Conservation (phyloP, 2,797 vertebrate species). For the Coluber constrictor region DNA sequence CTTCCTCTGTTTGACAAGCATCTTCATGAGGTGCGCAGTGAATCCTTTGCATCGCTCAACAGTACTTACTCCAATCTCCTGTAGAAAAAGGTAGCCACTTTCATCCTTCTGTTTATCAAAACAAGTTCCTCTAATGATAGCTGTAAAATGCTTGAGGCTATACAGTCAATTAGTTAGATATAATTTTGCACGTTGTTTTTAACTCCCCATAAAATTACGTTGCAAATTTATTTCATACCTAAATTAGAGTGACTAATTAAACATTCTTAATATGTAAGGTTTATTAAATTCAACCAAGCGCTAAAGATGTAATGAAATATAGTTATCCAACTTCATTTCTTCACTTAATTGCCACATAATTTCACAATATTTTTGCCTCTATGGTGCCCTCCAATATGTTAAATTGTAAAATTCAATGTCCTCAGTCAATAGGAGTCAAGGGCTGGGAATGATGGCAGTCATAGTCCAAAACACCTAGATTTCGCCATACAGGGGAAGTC, state of each 20-base stretch:
- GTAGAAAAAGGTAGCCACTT: background rate
- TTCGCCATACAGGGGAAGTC: background rate
- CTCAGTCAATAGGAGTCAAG: background rate
- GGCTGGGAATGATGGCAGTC: background rate
- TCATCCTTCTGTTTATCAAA: background rate
- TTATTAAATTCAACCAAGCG: background rate
- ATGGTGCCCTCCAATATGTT: background rate
- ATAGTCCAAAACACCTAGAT: background rate
- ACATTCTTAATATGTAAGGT: background rate
- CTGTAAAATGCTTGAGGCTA: background rate
- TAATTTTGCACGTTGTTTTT: background rate
- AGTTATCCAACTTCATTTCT: background rate
- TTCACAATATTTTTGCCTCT: background rate
- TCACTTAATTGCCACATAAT: background rate
- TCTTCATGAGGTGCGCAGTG: slow-evolving; percentile 87
- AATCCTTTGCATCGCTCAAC: slow-evolving; percentile 90
- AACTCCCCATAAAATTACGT: background rate
- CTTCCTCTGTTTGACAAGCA: slow-evolving; percentile 82
- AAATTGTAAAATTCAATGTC: background rate
- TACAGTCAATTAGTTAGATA: background rate
- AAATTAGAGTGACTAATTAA: background rate
- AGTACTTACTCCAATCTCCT: slow-evolving; percentile 87
- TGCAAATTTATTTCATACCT: background rate
- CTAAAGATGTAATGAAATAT: background rate
- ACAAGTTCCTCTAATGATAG: background rate